Conservation (phyloP, 2,797 vertebrate genomes). For the Australoheros facetus region DNA sequence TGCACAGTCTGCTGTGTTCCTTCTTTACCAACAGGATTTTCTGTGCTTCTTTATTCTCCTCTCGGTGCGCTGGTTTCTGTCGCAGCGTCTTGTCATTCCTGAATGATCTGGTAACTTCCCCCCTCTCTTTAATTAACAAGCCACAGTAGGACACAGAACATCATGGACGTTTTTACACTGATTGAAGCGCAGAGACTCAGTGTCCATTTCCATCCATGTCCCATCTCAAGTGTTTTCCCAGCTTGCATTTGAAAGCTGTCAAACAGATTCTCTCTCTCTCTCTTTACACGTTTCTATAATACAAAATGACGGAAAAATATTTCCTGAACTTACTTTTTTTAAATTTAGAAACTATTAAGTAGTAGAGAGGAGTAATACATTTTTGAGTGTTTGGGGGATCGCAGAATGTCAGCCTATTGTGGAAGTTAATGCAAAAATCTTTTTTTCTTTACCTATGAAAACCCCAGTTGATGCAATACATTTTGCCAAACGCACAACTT, state of each 20-base stretch:
- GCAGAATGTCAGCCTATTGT: background rate
- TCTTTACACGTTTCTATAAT: background rate
- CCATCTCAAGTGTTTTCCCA: constrained; percentile 6
- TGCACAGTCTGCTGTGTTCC: background rate
- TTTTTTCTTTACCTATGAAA: background rate
- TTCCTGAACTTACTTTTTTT: background rate
- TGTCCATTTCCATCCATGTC: constrained; percentile 18
- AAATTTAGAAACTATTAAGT: background rate
- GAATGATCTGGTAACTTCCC: constrained; percentile 31
- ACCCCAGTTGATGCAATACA: background rate
- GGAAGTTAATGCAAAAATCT: background rate
- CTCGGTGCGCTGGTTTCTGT: constrained; percentile 1
- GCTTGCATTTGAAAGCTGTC: constrained; percentile 5
- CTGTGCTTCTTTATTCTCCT: background rate
- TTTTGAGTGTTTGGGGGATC: background rate
- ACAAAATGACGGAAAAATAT: background rate
- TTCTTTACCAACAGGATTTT: background rate
- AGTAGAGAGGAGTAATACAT: too few relatives aligned
- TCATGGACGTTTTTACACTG: constrained; percentile 6
- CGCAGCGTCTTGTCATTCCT: background rate
- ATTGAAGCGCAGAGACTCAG: constrained; percentile 21
- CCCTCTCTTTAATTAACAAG: constrained; percentile 29
- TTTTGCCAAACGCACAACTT: background rate
- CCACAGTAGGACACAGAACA: constrained; percentile 24
- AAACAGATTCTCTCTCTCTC: background rate